Conservation (phyloP, 1,140 invertebrate genomes). For the Hyphantria cunea region DNA sequence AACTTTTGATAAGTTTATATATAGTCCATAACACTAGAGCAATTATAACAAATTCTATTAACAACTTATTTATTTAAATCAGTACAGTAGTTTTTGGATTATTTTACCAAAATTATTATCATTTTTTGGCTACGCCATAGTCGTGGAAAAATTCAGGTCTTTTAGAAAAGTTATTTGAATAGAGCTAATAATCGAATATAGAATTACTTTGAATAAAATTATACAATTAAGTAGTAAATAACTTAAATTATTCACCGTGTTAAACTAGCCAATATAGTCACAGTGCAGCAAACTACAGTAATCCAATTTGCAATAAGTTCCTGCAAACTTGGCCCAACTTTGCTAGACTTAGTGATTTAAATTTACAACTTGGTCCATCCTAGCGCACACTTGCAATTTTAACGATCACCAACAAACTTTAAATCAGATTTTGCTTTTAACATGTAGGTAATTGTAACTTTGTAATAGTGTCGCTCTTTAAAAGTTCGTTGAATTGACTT, state of each 20-base stretch:
- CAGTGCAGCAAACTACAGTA: conserved; percentile 39
- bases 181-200: too few species aligned
- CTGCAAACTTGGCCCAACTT: conserved; percentile 54
- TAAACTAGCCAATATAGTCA: conserved; percentile 45
- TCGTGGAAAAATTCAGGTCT: too few species aligned
- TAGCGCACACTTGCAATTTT: conserved; percentile 58
- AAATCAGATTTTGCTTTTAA: conserved; percentile 52
- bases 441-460: conserved; percentile 36
- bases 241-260: conserved; percentile 32
- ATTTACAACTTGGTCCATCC: conserved; percentile 63
- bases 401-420: conserved; percentile 53
- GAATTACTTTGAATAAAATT: too few species aligned
- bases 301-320: conserved; percentile 69
- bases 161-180: too few species aligned
- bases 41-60: too few species aligned
- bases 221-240: too few species aligned
- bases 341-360: conserved; percentile 72
- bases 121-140: too few species aligned
- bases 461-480: conserved; percentile 4
- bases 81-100: too few species aligned
- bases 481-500: background rate
- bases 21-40: too few species aligned
- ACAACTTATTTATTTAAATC: too few species aligned
- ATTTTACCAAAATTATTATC: too few species aligned
- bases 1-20: too few species aligned